Base-by-base conservation (phyloP, 2,888 invertebrate genomes). In the Terebella lapidaria region DNA sequence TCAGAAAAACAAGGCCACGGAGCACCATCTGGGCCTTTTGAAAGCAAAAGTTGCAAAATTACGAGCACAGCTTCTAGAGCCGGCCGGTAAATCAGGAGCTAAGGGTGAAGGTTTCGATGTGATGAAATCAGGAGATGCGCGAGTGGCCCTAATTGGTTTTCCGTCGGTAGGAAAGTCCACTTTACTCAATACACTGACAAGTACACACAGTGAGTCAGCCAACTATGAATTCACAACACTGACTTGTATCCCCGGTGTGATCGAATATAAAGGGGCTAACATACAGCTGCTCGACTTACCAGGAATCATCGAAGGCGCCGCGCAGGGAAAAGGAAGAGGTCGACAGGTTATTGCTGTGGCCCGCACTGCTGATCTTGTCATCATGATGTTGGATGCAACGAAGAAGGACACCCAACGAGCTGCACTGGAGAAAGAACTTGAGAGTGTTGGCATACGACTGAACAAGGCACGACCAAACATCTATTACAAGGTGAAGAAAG, bases 1-100 rank as follows among this genome's bases (percentile, higher is more conserved):
- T 22, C 99, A 99, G 80, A 99, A 99, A 83, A 99, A 99, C 84
- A 99, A 99, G 89, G 97, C 97, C 4, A 99, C 99, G 73, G 99
- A 99, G 81, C 97, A 99, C 76, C 99, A 99, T 85, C 87, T 99
- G 84, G 99, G 99, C 46, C 84, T 99, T 52, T 81, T 99, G 59
- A 99, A 99, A 83, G 99, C 97, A 0, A 81, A 82, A 65, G 70
- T 81, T 42, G 81, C 81, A 4, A 81, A 75, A 64, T 80, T 76
- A 66, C 69, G 81, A 59, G 71, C 94, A 1, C 95, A 97, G 79
- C 82, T 99, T 47, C 81, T 99, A 60, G 97, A 99, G 78, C 97
- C 97, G 0, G 85, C 91, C 0, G 93, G 94, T 73, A 97, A 97
- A 81, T 84, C 89, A 3, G 83, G 83, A 42, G 94, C 93, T 70